Evolutionary conservation across 2,888 invertebrate genomes (phyloP), one percentile per base, ranked within the genome.

Genomic region (Shargacucullia verbasci): DNA sequence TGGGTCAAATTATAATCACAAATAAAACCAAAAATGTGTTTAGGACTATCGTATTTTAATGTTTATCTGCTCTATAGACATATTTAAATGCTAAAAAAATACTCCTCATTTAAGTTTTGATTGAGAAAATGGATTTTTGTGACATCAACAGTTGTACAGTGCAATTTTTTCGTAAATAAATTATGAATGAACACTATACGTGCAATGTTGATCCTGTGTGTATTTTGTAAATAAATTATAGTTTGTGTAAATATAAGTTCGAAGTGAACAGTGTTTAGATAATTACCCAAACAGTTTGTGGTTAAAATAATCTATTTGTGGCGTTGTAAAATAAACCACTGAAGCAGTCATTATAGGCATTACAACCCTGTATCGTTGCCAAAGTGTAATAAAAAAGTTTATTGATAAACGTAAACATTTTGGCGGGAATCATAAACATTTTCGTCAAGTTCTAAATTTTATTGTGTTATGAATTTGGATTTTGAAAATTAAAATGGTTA

Each of bases 401-500:
- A 35, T 35, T 55, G 54, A 20, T 10, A 15, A 4, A 29, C 20
- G 20, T 10, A 15, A 43, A 43, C 37, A 49, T 59, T 57, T 73
- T 68, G 70, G 73, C 65, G 73, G 69, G 53, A 63, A 66, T 41
- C 44, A 44, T 59, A 64, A 60, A 66, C 31, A 69, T 46, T 69
- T 47, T 47, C 7, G 1, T 35, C 2, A 14, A 58, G 41, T 58
- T 59, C 10, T 13, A 27, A 10, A 31, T 66, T 65, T 58, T 45
- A 0, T 14, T 55, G 65, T 67, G 71, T 49, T 44, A 69, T 73
- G 71, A 64, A 63, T 63, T 65, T 64, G 41, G 20, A 54, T 58
- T 61, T 74, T 73, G 66, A 53, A 68, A 72, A 78, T 82, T 87
- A 94, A 84, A 89, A 94, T 94, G 94, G 94, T 94, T 82, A 94